These are phyloP conservation scores for Epizoanthus illoricatus DNA, from an alignment of 92 coral and sea anemone species.

Conservation along the genomic window DNA sequence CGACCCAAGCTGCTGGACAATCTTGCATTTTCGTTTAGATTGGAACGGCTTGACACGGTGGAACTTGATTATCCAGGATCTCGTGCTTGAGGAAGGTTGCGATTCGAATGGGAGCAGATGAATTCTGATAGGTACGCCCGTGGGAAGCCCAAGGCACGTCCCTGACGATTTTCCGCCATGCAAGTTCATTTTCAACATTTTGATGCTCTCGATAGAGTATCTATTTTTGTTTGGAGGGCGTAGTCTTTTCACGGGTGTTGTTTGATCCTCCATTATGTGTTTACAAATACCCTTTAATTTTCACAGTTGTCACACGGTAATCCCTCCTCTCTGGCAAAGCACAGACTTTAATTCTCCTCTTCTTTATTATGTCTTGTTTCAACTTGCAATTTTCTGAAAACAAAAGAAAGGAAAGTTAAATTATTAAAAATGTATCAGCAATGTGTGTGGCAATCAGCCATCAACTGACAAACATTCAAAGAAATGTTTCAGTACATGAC, in stretches of 20 bases:
- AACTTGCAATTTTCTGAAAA: no score
- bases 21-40: conserved; percentile 35
- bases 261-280: conserved; percentile 18
- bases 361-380: no score
- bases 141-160: conserved; percentile 34
- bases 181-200: conserved; percentile 35
- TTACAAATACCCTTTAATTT: no score
- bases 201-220: conserved; percentile 35
- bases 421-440: no score
- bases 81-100: conserved; percentile 34
- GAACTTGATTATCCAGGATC: conserved; percentile 33
- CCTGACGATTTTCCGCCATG: conserved; percentile 29
- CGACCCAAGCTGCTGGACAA: conserved; percentile 36
- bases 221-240: conserved; percentile 36
- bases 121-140: conserved; percentile 32
- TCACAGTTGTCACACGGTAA: no score
- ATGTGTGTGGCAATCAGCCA: no score
- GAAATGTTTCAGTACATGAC: no score
- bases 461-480: no score
- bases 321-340: no score
- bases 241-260: conserved; percentile 14
- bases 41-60: conserved; percentile 37
- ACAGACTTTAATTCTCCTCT: no score
- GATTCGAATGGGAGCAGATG: conserved; percentile 37
- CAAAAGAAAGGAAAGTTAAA: no score